Conservation (phyloP, 2,113 vertebrate species). For the Oreochromis niloticus region DNA sequence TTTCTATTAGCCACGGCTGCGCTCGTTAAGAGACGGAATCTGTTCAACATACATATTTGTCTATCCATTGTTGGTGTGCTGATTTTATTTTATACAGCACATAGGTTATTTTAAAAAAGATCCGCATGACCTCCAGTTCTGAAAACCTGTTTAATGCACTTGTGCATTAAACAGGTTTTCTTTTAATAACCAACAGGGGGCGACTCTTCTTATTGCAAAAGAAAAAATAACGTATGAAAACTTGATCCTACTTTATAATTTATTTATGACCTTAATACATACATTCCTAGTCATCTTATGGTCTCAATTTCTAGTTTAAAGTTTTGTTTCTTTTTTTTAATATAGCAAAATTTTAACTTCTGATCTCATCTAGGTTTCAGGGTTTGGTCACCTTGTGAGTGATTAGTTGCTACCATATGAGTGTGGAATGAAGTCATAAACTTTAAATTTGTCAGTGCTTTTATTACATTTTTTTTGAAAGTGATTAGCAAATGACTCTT, state of each 20-base stretch:
- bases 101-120: background rate
- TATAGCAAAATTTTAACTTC: background rate
- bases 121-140: background rate
- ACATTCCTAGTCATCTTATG: background rate
- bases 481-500: background rate
- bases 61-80: background rate
- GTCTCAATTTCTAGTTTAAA: background rate
- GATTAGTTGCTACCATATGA: background rate
- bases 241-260: background rate
- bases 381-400: background rate
- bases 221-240: background rate
- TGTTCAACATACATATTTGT: background rate
- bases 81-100: background rate
- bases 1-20: background rate
- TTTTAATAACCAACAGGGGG: rapidly evolving
- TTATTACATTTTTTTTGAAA: background rate
- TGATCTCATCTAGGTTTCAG: background rate
- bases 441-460: background rate
- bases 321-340: background rate
- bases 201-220: background rate
- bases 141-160: background rate
- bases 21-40: rapidly evolving
- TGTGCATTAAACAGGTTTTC: background rate
- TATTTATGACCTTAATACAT: background rate
- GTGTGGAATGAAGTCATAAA: background rate